A percentile compares a stretch with the other conserved stretches of the same genome.
Conservation (phyloP, 2,888 invertebrate species). For the Lomographa bimaculata region DNA sequence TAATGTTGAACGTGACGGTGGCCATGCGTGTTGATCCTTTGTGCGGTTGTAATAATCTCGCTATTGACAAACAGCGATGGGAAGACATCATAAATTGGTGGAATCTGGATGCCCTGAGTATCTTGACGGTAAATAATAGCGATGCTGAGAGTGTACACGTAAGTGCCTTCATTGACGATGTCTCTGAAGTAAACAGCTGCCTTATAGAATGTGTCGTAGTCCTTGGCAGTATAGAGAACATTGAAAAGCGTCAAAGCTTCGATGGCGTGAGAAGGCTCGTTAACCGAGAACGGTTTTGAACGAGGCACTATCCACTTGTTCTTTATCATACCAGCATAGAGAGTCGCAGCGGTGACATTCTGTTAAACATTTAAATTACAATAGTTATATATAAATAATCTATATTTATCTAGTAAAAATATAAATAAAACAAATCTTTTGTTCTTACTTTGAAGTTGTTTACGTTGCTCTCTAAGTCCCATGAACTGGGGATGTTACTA, state of each 20-base stretch:
- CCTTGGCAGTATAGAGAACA: conserved; percentile 87
- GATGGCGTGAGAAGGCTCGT: conserved; percentile 80
- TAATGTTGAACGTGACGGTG: conserved; percentile 51
- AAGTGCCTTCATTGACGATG: conserved; percentile 87
- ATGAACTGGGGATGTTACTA: conserved; percentile 72
- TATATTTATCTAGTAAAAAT: too few species aligned
- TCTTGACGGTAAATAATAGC: conserved; percentile 86
- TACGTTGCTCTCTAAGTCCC: conserved; percentile 75
- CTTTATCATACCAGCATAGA: conserved; percentile 80
- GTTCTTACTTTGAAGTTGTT: conserved; percentile 41
- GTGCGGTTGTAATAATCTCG: conserved; percentile 86
- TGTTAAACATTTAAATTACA: too few species aligned
- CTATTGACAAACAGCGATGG: conserved; percentile 88
- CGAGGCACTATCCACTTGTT: conserved; percentile 80
- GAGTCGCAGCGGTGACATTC: conserved; percentile 80
- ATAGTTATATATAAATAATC: too few species aligned
- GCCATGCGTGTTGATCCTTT: conserved; percentile 80
- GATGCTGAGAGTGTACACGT: conserved; percentile 85
- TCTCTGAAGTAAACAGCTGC: conserved; percentile 87
- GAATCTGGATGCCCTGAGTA: conserved; percentile 85
- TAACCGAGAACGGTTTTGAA: conserved; percentile 83
- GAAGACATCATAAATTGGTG: conserved; percentile 88
- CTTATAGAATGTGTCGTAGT: conserved; percentile 87
- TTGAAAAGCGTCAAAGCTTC: conserved; percentile 87
- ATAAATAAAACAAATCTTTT: too few species aligned